A percentile compares a stretch with the other conserved stretches of the same genome.
phyloP scores from a whole-genome alignment of 2,113 vertebrate species.

The Nerophis ophidion region DNA sequence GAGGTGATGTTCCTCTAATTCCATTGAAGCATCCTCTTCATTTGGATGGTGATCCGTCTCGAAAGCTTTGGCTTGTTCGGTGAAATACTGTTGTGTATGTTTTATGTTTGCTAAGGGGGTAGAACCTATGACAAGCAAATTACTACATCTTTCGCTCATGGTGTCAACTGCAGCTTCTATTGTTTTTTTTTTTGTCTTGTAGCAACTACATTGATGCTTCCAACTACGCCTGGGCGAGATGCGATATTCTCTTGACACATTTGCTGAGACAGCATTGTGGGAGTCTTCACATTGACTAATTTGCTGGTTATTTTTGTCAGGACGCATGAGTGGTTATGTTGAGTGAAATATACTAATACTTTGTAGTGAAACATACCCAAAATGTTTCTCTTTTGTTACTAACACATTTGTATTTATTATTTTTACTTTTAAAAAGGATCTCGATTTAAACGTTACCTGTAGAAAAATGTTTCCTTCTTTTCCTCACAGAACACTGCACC shows the following conservation, averaged over 20 bases:
- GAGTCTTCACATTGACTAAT: no score
- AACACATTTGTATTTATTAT: neutral
- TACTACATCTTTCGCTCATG: neutral
- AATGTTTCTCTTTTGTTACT: neutral
- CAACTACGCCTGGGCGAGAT: no score
- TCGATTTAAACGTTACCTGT: neutral
- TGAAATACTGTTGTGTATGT: neutral
- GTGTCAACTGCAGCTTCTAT: neutral
- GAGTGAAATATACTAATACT: no score
- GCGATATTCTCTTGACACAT: no score
- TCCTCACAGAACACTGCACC: slow-evolving; percentile 85
- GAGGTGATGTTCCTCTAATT: neutral
- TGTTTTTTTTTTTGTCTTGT: neutral
- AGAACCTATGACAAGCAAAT: neutral
- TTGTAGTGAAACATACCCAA: no score
- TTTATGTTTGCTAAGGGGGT: neutral
- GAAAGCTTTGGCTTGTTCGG: neutral
- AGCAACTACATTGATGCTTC: no score
- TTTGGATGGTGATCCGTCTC: neutral
- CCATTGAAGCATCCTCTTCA: neutral
- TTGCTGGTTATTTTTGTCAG: no score
- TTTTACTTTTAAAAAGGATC: neutral
- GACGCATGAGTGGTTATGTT: no score
- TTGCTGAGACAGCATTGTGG: no score
- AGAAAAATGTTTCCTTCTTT: neutral